Conservation (phyloP, 1,140 invertebrate species). For the Vanessa atalanta region DNA sequence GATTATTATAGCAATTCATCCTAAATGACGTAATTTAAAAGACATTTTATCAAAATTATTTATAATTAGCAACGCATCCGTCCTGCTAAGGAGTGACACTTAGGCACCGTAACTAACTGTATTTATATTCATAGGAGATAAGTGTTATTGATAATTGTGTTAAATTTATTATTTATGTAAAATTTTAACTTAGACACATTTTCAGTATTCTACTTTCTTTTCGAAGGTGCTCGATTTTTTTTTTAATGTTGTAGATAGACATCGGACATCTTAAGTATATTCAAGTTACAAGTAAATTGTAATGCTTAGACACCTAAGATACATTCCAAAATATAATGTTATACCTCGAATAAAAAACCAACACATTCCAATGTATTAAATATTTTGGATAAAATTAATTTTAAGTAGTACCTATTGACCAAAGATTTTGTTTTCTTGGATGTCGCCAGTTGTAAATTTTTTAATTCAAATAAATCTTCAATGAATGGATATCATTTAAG, state of each 20-base stretch:
- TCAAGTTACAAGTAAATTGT: not conserved
- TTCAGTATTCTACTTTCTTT: not conserved
- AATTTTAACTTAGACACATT: slow-evolving; percentile 1
- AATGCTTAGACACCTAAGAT: slow-evolving; percentile 15
- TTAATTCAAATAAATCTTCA: not conserved
- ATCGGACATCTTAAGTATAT: too few relatives aligned
- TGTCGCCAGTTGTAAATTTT: slow-evolving; percentile 1
- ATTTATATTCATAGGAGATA: slow-evolving; percentile 42
- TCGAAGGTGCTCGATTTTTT: not conserved
- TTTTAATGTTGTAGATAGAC: too few relatives aligned
- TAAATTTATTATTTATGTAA: slow-evolving; percentile 15
- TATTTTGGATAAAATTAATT: slow-evolving; percentile 16
- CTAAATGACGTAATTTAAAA: not conserved
- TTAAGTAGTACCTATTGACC: slow-evolving; percentile 20
- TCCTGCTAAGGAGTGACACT: slow-evolving; percentile 65
- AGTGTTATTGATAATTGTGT: slow-evolving; percentile 38
- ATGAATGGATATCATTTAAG: not conserved
- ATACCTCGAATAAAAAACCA: slow-evolving; percentile 30
- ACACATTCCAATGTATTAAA: slow-evolving; percentile 35
- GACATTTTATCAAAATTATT: slow-evolving; percentile 6
- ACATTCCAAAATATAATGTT: slow-evolving; percentile 33
- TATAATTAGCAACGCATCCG: slow-evolving; percentile 45
- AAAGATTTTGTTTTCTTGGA: slow-evolving; percentile 25
- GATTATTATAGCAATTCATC: not conserved
- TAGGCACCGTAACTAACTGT: slow-evolving; percentile 7